These are phyloP conservation scores for Amphilophus citrinellus DNA, from an alignment of 2,113 vertebrate genomes.

Conservation along the genomic window DNA sequence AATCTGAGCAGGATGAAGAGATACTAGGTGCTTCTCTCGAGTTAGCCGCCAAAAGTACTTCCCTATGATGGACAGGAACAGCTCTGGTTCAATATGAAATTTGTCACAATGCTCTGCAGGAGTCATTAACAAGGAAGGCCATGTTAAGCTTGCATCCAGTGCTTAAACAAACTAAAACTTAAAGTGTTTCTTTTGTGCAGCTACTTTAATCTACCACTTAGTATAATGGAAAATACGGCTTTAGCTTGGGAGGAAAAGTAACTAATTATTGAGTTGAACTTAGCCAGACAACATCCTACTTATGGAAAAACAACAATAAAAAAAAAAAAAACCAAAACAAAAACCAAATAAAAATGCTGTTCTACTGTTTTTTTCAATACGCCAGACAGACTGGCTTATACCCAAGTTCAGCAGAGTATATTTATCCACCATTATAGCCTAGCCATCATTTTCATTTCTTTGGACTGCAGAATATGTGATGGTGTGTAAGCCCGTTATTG, in stretches of 20 bases:
- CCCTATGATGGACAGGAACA: constrained; percentile 74
- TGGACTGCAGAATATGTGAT: constrained; percentile 15
- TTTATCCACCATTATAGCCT: constrained; percentile 5
- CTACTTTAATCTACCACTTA: background rate
- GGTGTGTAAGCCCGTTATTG: constrained; percentile 15
- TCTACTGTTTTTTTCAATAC: background rate
- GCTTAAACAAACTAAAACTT: background rate
- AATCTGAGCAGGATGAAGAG: constrained; percentile 92
- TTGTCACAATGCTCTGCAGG: background rate
- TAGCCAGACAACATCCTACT: background rate
- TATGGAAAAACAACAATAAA: background rate
- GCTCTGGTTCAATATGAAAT: background rate
- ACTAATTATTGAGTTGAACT: background rate
- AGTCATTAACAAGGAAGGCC: background rate
- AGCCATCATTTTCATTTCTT: constrained; percentile 19
- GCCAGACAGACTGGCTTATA: background rate
- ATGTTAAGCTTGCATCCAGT: too few relatives aligned
- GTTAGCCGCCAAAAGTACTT: constrained; percentile 97
- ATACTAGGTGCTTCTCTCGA: constrained; percentile 93
- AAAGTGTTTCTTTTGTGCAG: background rate
- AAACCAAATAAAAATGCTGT: background rate
- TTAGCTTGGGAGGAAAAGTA: background rate
- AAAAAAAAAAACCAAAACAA: background rate
- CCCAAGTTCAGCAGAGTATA: constrained; percentile 13
- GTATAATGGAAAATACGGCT: background rate